Base-by-base conservation (phyloP, 1,140 invertebrate genomes). In the Coenobita brevimanus region DNA sequence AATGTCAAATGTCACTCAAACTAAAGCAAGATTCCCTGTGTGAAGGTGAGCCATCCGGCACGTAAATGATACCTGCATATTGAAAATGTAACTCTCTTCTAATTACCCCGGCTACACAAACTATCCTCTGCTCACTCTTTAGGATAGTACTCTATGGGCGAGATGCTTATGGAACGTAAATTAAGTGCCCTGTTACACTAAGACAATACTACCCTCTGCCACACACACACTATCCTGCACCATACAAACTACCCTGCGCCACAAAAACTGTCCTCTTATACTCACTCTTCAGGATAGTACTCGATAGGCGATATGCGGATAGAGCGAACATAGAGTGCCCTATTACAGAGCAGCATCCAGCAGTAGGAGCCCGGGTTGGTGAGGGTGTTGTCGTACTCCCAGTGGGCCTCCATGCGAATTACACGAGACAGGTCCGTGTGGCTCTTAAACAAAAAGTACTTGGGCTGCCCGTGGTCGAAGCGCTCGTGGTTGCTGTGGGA, bases 401-500 rank as follows among this genome's bases (percentile, higher is more conserved):
- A 86, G 8, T 79, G 24, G 33, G 60, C 83, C 73, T 78, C 83
- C 73, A 86, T n/a, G 3, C 83, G 33, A n/a, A 86, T 86, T 57
- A 79, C 83, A 10, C 83, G 33, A 24, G 83, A 86, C 21, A 86
- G 21, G 57, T 86, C 83, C 8, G 62, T 33, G 83, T 62, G 73
- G 75, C 83, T 86, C 73, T 36, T 86, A 3, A 86, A 75, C 83
- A 86, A 62, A 73, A 86, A 86, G 83, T 54, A 86, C 57, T 86
- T 86, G 75, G 57, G 83, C 57, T 86, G 83, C 6, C 83, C 83
- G 60, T 86, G 83, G n/a, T 86, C 83, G 60, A 86, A 86, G 24
- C 83, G 50, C 73, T 86, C 83, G 60, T 86, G 83, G 0, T 79
- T 21, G 21, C 83, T 86, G 46, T 17, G 2, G 17, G 27, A 43